Percentiles rank a stretch among this genome's conserved stretches.
Evolutionary conservation across 1,140 invertebrate species (phyloP).

Genomic region (Zaprionus camerounensis): DNA sequence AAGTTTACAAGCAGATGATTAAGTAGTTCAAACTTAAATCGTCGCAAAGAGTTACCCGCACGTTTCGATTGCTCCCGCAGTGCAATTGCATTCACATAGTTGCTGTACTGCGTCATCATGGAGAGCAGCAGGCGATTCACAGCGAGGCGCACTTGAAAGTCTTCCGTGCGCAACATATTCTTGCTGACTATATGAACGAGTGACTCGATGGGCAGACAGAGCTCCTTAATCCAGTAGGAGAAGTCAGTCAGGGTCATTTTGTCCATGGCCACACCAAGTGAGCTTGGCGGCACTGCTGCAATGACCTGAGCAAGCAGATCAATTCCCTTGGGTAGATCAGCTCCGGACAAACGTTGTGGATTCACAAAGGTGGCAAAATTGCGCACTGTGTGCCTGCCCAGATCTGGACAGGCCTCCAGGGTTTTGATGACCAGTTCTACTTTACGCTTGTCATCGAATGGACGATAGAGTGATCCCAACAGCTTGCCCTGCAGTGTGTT

Average conservation of each 20-base stretch:
- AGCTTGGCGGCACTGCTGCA: constrained; percentile 64
- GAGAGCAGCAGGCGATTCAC: constrained; percentile 58
- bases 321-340: constrained; percentile 33
- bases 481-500: constrained; percentile 74
- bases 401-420: constrained; percentile 89
- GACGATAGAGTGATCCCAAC: constrained; percentile 51
- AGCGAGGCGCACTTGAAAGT: constrained; percentile 50
- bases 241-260: constrained; percentile 78
- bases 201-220: constrained; percentile 72
- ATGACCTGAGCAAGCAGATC: constrained; percentile 66
- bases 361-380: constrained; percentile 55
- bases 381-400: constrained; percentile 87
- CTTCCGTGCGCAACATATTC: constrained; percentile 15
- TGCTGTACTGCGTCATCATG: constrained; percentile 80
- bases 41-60: constrained; percentile 67
- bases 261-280: constrained; percentile 71
- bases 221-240: constrained; percentile 73
- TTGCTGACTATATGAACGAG: constrained; percentile 63
- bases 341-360: constrained; percentile 18
- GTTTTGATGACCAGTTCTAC: constrained; percentile 88
- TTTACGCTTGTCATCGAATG: constrained; percentile 85
- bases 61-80: constrained; percentile 66
- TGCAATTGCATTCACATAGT: constrained; percentile 67
- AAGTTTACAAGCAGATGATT: constrained; percentile 78
- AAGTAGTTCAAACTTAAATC: constrained; percentile 80